These are phyloP conservation scores for Caligus rogercresseyi DNA, from an alignment of 1,140 invertebrate genomes.

Conservation along the genomic window DNA sequence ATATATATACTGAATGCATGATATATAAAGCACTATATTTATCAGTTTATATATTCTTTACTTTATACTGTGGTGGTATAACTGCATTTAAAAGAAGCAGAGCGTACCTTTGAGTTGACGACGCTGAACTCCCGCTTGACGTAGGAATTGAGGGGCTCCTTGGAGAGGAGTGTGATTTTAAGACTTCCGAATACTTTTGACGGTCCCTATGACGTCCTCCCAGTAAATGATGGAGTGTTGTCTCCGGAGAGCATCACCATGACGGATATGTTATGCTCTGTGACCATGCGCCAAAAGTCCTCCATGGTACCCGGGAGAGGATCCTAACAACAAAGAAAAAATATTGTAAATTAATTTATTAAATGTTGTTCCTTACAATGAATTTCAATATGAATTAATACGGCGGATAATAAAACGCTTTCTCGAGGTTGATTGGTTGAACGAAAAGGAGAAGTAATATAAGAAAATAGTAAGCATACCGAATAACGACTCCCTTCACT, in stretches of 20 bases:
- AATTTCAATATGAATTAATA: constrained; percentile 21
- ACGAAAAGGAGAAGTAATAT: too few species aligned
- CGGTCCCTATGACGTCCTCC: background rate
- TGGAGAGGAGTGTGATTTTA: constrained; percentile 61
- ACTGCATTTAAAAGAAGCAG: too few species aligned
- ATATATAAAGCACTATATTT: too few species aligned
- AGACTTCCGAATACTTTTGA: constrained; percentile 51
- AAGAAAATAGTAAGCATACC: too few species aligned
- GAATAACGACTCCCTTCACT: too few species aligned
- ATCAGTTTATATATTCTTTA: too few species aligned
- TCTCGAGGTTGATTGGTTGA: background rate
- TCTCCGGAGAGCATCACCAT: constrained; percentile 81
- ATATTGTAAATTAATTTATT: too few species aligned
- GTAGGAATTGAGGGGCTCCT: constrained; percentile 68
- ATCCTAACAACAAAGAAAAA: constrained; percentile 89
- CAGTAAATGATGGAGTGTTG: background rate
- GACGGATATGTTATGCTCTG: constrained; percentile 71
- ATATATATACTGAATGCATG: too few species aligned
- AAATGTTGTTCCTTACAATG: constrained; percentile 74
- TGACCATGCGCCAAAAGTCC: constrained; percentile 94
- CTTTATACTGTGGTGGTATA: too few species aligned
- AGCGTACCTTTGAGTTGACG: constrained; percentile 53
- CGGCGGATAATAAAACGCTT: constrained; percentile 2
- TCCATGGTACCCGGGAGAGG: constrained; percentile 66
- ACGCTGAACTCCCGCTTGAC: constrained; percentile 60